Base-by-base conservation (phyloP, 2,797 vertebrate genomes). In the Microhierax caerulescens region DNA sequence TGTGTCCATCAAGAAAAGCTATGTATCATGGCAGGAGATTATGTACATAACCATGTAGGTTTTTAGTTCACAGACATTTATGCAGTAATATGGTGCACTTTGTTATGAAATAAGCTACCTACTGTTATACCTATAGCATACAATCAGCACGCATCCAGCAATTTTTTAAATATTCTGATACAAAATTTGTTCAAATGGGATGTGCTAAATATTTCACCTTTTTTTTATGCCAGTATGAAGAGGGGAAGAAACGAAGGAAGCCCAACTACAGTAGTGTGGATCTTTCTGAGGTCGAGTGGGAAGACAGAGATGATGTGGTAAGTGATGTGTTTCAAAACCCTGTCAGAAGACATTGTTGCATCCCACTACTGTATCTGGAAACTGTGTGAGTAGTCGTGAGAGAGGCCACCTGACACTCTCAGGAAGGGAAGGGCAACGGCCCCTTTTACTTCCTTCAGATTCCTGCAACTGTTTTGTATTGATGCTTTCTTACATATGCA, bases 281-380 rank as follows among this genome's bases (percentile, higher is more conserved):
- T 97, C 99, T 99, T 64, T 99, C 99, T 2, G 99, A 99, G 97
- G 99, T 99, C 21, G 99, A 99, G 91, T 99, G 99, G 99, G 99
- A 99, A 95, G 99, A 99, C 97, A 99, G 99, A 90, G 99, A 99
- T 72, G 99, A 99, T 91, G 98, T 99, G 96, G 99, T 99, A 98
- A 76, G 99, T 97, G 51, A 57, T 76, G 34, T 74, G 41, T 85
- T 95, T 76, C 56, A 76, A 78, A 88, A 51, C 22, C 12, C 5
- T 70, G 48, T 56, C 76, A 74, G 37, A 65, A 91, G n/a, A 47
- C 2, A 13, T 54, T 41, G 9, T 6, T 83, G 24, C 43, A 65
- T 82, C 72, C 60, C 76, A n/a, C 67, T 83, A 8, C 51, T 85
- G 48, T 93, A 73, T 65, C 67, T 77, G 61, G 59, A 75, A 72